phyloP scores from a whole-genome alignment of 2,113 vertebrate genomes.

The Felis catus region F.catus_Fca126_mat1.0 CM031411.1:37648001-37648500 shows the following conservation, averaged over 20 bases:
- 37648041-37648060: conserved; percentile 40
- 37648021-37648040: conserved; percentile 3
- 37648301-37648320: not conserved
- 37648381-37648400: not conserved
- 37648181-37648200: conserved; percentile 29
- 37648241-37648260: conserved; percentile 45
- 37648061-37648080: conserved; percentile 5
- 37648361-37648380: not conserved
- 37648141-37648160: not conserved
- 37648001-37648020: conserved; percentile 42
- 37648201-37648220: conserved; percentile 35
- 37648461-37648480: not conserved
- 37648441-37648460: conserved; percentile 39
- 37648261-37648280: not conserved
- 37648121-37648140: not conserved
- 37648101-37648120: not conserved
- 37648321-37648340: not conserved
- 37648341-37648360: not conserved
- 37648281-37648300: conserved; percentile 10
- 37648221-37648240: conserved; percentile 15
- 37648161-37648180: not conserved
- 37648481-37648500: conserved; percentile 25
- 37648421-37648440: not conserved
- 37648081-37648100: not conserved
- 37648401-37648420: conserved; percentile 36